A percentile compares a stretch with the other conserved stretches of the same genome.
Conservation (phyloP, 2,797 vertebrate species). For the Syngnathus acus region DNA sequence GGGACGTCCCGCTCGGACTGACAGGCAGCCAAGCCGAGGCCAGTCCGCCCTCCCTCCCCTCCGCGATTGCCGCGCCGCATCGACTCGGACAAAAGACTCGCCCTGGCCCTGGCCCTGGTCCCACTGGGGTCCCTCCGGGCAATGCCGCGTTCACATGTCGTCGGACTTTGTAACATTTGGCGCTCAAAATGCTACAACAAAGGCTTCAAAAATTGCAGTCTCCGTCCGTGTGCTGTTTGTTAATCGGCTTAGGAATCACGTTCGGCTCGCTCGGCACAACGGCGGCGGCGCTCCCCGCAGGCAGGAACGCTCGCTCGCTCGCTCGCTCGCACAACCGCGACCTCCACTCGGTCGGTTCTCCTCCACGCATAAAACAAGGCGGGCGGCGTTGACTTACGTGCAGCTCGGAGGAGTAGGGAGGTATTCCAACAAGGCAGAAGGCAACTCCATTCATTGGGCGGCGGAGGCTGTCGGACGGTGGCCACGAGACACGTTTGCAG, state of each 20-base stretch:
- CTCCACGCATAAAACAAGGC: slow-evolving; percentile 17
- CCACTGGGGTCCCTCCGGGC: background rate
- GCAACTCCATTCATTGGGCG: slow-evolving; percentile 98
- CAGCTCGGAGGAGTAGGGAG: slow-evolving; percentile 77
- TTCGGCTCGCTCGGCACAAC: slow-evolving; percentile 30
- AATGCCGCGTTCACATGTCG: slow-evolving; percentile 8
- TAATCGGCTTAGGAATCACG: slow-evolving; percentile 75
- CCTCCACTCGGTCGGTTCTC: background rate
- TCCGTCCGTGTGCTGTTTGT: slow-evolving; percentile 22
- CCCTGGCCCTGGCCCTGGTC: too few species aligned
- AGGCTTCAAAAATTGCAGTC: background rate
- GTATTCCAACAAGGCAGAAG: slow-evolving; percentile 98
- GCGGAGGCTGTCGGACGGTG: slow-evolving; percentile 55
- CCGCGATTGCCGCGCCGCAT: slow-evolving; percentile 1
- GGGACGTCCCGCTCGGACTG: slow-evolving; percentile 46
- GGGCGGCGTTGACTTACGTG: slow-evolving; percentile 68
- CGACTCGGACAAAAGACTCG: slow-evolving; percentile 40
- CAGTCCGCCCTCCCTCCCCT: background rate
- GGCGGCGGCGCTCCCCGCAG: background rate
- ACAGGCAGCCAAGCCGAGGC: slow-evolving; percentile 13
- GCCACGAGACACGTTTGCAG: slow-evolving; percentile 28
- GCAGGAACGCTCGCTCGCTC: background rate
- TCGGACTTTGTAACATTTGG: slow-evolving; percentile 7
- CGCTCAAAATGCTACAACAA: background rate
- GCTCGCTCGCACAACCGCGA: background rate